phyloP scores from a whole-genome alignment of 2,797 vertebrate genomes.

The Hapalemur alaotrensis region DNA sequence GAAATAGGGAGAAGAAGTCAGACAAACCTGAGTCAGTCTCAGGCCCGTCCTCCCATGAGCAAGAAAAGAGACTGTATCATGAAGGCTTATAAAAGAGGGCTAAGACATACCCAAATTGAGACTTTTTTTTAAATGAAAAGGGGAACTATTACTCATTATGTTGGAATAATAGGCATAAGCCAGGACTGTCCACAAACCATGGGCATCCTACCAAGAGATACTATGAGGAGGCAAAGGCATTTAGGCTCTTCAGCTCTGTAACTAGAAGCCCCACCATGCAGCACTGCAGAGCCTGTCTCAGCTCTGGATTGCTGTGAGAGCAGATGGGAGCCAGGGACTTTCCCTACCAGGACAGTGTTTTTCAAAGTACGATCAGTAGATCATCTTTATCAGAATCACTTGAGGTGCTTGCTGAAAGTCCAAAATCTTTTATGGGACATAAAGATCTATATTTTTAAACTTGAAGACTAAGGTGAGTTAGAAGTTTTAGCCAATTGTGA shows the following conservation, averaged over 20 bases:
- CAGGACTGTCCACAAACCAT: not conserved
- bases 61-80: not conserved
- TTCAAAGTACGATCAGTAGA: not conserved
- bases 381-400: constrained; percentile 1
- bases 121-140: not conserved
- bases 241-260: not conserved
- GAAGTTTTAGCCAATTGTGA: not conserved
- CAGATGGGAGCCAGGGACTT: not conserved
- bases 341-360: not conserved
- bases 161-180: not conserved
- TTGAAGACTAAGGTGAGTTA: not conserved
- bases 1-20: not conserved
- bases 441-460: not conserved
- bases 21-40: not conserved
- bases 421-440: not conserved
- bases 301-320: not conserved
- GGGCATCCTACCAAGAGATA: not conserved
- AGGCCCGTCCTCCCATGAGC: not conserved
- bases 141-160: not conserved
- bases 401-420: not conserved
- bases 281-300: not conserved
- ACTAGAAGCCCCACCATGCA: not conserved
- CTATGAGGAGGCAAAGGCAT: not conserved
- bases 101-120: not conserved
- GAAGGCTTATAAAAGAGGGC: not conserved